A percentile compares a stretch with the other conserved stretches of the same genome.
These are phyloP conservation scores for Ornithoptera alexandrae DNA, from an alignment of 2,888 invertebrate species.

Conservation along the genomic window DNA sequence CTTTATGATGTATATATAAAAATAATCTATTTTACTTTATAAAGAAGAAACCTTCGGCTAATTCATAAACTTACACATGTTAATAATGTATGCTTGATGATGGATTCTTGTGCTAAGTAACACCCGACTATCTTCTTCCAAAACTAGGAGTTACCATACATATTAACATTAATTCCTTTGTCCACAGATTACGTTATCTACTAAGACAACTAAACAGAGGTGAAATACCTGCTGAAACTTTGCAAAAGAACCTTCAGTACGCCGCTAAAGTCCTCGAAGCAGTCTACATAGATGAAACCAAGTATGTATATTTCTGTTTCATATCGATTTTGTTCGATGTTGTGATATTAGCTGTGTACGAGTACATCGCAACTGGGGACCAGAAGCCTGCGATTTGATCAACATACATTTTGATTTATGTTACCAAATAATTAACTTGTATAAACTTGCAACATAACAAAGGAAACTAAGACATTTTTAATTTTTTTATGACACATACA, in stretches of 20 bases:
- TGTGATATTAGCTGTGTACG: background rate
- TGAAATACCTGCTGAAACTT: conserved; percentile 91
- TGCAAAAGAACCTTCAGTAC: conserved; percentile 95
- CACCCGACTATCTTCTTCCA: no score
- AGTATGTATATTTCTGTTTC: conserved; percentile 82
- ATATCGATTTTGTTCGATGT: conserved; percentile 26
- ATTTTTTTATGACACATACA: background rate
- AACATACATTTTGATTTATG: background rate
- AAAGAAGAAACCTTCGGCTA: no score
- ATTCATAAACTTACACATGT: no score
- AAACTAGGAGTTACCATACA: background rate
- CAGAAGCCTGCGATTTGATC: conserved; percentile 1
- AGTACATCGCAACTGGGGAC: conserved; percentile 29
- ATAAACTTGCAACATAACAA: background rate
- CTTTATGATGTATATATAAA: no score
- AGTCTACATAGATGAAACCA: conserved; percentile 95
- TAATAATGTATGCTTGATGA: no score
- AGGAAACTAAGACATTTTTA: no score
- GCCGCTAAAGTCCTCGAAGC: conserved; percentile 96
- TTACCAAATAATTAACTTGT: background rate
- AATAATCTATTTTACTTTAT: no score
- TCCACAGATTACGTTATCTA: conserved; percentile 92
- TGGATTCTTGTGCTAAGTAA: no score
- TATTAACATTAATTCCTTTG: conserved; percentile 37
- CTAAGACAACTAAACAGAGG: conserved; percentile 92